Base-by-base conservation (phyloP, 2,797 vertebrate species). In the Menidia menidia region DNA sequence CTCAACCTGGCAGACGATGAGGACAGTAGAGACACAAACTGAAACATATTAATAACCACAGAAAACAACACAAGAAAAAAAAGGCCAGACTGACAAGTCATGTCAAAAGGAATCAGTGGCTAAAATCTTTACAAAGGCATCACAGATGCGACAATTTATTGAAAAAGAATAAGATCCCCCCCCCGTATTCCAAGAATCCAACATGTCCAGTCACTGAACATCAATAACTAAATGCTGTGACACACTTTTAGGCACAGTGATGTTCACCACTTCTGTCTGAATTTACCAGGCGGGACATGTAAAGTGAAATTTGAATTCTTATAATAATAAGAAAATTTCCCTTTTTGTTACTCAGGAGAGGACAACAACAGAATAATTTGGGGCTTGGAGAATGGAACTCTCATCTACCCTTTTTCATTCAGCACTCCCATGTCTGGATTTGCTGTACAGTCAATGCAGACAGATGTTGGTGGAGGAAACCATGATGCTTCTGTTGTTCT, bases 221-320 rank as follows among this genome's bases (percentile, higher is more conserved):
- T 71, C 65, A 25, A 25, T 25, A 25, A 25, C 5, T 50, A 67
- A 72, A 70, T 43, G 51, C 69, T 63, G 11, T 56, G 56, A 13
- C 44, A 69, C 60, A 59, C 32, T 68, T 47, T 75, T 77, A 91
- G 91, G 91, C 90, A 93, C 90, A 85, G 80, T 88, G 79, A 81
- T 60, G 51, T 77, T 86, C 78, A 64, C 73, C 80, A 32, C 43
- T 30, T 81, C 62, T 43, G 60, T 75, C 74, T 56, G 81, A 73
- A 68, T 55, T 16, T 53, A 64, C 68, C 56, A 66, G 77, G 54
- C 53, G 74, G 69, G 66, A 75, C 68, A 57, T 33, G 54, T 25
- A 2, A 78, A 78, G 77, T 63, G 68, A 70, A 72, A 71, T 31
- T 51, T 13, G 54, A 81, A 79, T 30, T 69, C 77, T 60, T 66